phyloP scores from a whole-genome alignment of 2,113 vertebrate genomes.

The Nothocercus nigrocapillus region DNA sequence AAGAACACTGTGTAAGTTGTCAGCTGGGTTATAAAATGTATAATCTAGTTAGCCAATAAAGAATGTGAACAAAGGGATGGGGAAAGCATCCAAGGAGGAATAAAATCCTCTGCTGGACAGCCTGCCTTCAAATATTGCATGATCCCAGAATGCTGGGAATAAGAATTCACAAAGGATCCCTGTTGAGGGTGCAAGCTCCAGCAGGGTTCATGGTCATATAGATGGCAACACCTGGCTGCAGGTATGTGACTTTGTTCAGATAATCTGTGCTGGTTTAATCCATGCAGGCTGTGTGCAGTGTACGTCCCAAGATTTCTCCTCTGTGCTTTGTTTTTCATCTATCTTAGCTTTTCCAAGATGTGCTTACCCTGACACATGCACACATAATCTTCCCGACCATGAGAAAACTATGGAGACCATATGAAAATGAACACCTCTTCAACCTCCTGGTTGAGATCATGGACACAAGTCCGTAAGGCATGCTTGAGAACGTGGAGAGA shows the following conservation, averaged over 20 bases:
- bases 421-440: not conserved
- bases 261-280: not conserved
- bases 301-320: not conserved
- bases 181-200: not conserved
- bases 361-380: not conserved
- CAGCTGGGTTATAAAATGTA: not conserved
- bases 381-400: fast-evolving
- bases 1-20: not conserved
- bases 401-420: not conserved
- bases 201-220: not conserved
- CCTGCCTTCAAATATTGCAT: fast-evolving
- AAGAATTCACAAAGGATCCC: not conserved
- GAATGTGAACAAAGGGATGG: not conserved
- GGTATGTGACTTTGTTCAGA: fast-evolving
- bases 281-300: not conserved
- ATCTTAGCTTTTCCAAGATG: not conserved
- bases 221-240: not conserved
- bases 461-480: not conserved
- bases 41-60: not conserved
- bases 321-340: not conserved
- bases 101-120: not conserved
- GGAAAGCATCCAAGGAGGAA: not conserved
- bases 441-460: fast-evolving
- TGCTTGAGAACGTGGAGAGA: not conserved
- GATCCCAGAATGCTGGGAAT: not conserved